Evolutionary conservation across 2,113 vertebrate genomes (phyloP).

Genomic region (Zapus hudsonius): DNA sequence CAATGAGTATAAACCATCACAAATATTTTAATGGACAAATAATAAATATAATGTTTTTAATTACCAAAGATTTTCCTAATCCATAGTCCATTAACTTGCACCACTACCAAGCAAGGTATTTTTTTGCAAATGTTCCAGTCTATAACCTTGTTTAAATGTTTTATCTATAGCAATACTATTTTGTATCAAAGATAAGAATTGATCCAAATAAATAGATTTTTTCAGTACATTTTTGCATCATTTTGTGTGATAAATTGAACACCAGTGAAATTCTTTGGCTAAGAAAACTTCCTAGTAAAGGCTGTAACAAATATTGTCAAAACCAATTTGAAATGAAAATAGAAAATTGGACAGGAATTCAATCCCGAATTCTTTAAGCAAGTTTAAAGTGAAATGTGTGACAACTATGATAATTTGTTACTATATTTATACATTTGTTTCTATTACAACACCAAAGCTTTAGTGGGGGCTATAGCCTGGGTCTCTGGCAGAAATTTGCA

Average conservation of each 20-base stretch:
- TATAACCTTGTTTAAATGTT: neutral
- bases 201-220: conserved; percentile 38
- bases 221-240: conserved; percentile 54
- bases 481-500: neutral
- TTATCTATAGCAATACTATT: conserved; percentile 18
- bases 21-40: neutral
- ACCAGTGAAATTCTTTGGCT: conserved; percentile 50
- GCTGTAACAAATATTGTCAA: conserved; percentile 62
- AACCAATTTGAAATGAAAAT: conserved; percentile 68
- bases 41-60: neutral
- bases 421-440: conserved; percentile 67
- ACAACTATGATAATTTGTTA: conserved; percentile 54
- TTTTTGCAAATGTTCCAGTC: neutral
- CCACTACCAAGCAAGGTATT: neutral
- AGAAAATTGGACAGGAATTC: conserved; percentile 58
- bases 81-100: conserved; percentile 2
- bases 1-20: neutral
- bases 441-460: conserved; percentile 18
- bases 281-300: conserved; percentile 30
- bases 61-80: neutral
- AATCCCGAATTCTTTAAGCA: conserved; percentile 53
- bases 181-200: conserved; percentile 50
- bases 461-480: neutral
- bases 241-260: conserved; percentile 55
- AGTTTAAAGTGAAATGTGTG: conserved; percentile 59